Evolutionary conservation across 2,797 vertebrate genomes (phyloP), one percentile per base, ranked within the genome.

Genomic region (Chrosomus eos): DNA sequence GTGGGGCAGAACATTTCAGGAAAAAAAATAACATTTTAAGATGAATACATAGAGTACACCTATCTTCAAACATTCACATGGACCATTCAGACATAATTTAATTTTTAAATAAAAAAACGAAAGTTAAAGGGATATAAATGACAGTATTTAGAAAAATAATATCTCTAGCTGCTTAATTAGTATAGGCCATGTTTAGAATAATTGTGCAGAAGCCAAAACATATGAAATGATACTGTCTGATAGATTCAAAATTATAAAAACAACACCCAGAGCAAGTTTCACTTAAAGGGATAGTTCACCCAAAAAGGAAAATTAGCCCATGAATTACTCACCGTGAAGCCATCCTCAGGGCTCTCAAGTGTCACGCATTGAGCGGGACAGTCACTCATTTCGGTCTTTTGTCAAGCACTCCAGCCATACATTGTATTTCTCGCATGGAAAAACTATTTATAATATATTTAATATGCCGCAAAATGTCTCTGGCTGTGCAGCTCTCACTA

Each of bases 191-290:
- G 40, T 45, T 31, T 48, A 45, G 10, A 79, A 48, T 79, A 23
- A 51, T 36, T 67, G 28, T 66, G 7, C 40, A 48, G 28, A 80
- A 67, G 8, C 78, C 31, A 68, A 80, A 68, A 53, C 23, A 68
- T 68, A 53, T 68, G 1, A 68, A 80, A 68, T 26, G 1, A 53
- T 36, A 21, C 38, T 26, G 28, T 51, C 7, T 53, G 62, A 64
- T 36, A 48, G 28, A 51, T 5, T 80, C 19, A 48, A 48, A 79
- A 66, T 53, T 23, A 33, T 67, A 80, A 23, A 68, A 31, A 36
- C 11, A 53, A 67, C 58, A 64, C 28, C 14, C 55, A 28, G 16
- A 64, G 38, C 18, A 64, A 62, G n/a, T 26, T 62, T 77, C 38
- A 38, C 14, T 40, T 64, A 64, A 40, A 40, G 40, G 40, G 40